These are phyloP conservation scores for Drosophila tsacasi DNA, from an alignment of 1,140 invertebrate genomes.

Conservation along the genomic window DNA sequence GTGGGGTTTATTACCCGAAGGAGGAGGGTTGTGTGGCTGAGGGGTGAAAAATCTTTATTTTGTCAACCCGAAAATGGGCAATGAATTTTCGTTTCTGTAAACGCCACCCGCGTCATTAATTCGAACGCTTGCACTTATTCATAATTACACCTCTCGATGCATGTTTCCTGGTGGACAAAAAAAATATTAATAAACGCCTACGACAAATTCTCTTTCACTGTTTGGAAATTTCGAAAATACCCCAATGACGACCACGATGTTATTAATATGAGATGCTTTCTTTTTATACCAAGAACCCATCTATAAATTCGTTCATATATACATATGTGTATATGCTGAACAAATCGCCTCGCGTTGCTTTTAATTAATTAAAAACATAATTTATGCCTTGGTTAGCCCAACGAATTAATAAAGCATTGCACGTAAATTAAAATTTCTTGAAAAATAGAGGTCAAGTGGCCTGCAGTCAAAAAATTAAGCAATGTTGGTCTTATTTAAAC, in stretches of 20 bases:
- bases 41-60: slow-evolving; percentile 30
- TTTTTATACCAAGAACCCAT: slow-evolving; percentile 31
- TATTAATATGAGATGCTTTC: slow-evolving; percentile 25
- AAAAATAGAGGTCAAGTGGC: slow-evolving; percentile 49
- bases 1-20: slow-evolving; percentile 49
- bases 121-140: slow-evolving; percentile 58
- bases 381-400: slow-evolving; percentile 35
- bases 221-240: slow-evolving; percentile 45
- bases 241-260: slow-evolving; percentile 38
- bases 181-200: slow-evolving; percentile 50
- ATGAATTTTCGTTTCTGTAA: slow-evolving; percentile 40
- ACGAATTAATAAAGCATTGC: slow-evolving; percentile 56
- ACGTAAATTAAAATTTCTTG: slow-evolving; percentile 31
- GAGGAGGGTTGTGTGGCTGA: background rate
- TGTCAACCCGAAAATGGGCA: slow-evolving; percentile 43
- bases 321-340: slow-evolving; percentile 22
- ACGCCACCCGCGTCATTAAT: slow-evolving; percentile 43
- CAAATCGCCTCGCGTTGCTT: slow-evolving; percentile 53
- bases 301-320: slow-evolving; percentile 22
- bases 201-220: slow-evolving; percentile 26
- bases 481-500: slow-evolving; percentile 29
- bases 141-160: slow-evolving; percentile 45
- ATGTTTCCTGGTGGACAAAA: slow-evolving; percentile 43
- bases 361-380: slow-evolving; percentile 68
- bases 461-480: slow-evolving; percentile 41